These are phyloP conservation scores for Peromyscus polionotus DNA, from an alignment of 2,113 vertebrate genomes.

Conservation along the genomic window DNA sequence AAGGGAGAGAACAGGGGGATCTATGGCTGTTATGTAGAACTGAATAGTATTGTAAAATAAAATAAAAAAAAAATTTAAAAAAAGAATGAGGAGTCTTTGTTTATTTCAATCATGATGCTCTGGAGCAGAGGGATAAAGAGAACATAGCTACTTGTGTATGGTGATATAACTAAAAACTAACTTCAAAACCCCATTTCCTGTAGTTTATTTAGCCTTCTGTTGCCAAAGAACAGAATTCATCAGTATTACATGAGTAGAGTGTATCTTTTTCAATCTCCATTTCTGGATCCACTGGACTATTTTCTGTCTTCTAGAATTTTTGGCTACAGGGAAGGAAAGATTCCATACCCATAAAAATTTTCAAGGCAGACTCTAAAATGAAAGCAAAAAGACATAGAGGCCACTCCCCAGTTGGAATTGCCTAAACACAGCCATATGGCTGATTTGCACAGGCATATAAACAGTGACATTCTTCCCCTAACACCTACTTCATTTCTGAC, in stretches of 20 bases:
- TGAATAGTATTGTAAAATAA: too few relatives aligned
- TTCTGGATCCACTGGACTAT: not conserved
- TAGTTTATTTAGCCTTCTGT: not conserved
- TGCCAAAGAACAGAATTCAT: slow-evolving; percentile 37
- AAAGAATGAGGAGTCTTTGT: not conserved
- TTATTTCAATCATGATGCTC: not conserved
- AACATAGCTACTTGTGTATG: not conserved
- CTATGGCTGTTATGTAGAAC: too few relatives aligned
- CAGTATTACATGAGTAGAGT: not conserved
- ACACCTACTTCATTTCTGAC: not conserved
- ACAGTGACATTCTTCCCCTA: not conserved
- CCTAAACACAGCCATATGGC: not conserved
- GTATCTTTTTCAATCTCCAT: not conserved
- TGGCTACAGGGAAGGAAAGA: not conserved
- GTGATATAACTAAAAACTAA: not conserved
- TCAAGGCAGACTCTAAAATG: slow-evolving; percentile 11
- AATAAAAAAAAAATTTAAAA: too few relatives aligned
- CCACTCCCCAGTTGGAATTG: not conserved
- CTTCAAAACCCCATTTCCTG: not conserved
- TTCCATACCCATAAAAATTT: not conserved
- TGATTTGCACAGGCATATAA: slow-evolving; percentile 1
- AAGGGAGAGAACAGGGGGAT: too few relatives aligned
- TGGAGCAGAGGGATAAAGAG: not conserved
- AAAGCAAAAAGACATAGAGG: not conserved
- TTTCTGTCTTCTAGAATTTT: not conserved